Evolutionary conservation across 2,797 vertebrate genomes (phyloP).

Genomic region (Catharus ustulatus): DNA sequence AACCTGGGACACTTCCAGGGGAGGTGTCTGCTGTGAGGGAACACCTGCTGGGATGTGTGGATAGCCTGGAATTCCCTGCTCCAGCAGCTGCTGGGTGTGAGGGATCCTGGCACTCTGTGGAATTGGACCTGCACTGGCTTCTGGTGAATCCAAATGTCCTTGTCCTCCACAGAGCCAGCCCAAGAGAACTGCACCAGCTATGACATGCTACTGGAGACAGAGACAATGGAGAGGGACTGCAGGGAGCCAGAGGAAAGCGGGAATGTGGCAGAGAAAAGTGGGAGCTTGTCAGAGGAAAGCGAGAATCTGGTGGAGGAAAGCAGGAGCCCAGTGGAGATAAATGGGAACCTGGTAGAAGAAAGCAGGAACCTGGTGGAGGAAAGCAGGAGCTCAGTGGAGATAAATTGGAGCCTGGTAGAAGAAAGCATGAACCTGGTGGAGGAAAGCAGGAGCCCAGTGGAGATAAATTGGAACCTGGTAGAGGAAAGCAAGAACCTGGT

Average conservation of each 20-base stretch:
- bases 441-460: too few species aligned
- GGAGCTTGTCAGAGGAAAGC: background rate
- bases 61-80: background rate
- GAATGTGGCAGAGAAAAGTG: background rate
- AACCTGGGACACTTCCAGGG: background rate
- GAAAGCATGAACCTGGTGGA: fast-evolving
- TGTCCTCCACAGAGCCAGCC: background rate
- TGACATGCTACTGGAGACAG: fast-evolving
- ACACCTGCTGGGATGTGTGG: background rate
- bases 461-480: fast-evolving
- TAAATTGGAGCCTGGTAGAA: fast-evolving
- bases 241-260: fast-evolving
- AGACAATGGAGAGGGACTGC: background rate
- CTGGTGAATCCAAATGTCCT: background rate
- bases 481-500: fast-evolving
- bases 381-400: background rate
- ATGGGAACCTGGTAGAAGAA: too few species aligned
- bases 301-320: background rate
- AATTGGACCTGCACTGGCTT: background rate
- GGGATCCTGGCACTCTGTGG: background rate
- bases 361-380: fast-evolving
- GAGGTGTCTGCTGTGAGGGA: background rate
- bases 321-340: background rate
- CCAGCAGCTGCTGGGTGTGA: background rate
- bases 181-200: fast-evolving